Evolutionary conservation across 2,888 invertebrate species (phyloP).

Genomic region (Eristalis intricaria): DNA sequence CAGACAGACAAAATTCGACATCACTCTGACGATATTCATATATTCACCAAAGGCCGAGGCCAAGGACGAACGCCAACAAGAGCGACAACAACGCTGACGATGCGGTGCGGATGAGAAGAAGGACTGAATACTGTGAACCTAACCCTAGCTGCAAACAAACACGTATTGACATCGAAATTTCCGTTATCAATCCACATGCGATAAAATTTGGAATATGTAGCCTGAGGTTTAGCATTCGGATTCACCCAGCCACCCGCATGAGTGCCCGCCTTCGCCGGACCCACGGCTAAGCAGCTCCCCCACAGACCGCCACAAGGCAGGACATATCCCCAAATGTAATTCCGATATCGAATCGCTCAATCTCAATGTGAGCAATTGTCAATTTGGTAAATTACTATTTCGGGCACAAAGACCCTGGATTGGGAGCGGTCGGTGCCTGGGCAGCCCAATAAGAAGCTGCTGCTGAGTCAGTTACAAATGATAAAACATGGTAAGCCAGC

Average conservation of each 20-base stretch:
- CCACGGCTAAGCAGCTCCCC: background rate
- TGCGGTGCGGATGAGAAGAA: background rate
- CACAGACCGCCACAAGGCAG: background rate
- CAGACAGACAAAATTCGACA: background rate
- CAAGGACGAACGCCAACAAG: background rate
- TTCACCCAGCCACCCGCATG: background rate
- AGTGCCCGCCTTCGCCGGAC: background rate
- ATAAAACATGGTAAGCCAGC: constrained; percentile 26
- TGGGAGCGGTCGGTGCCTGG: background rate
- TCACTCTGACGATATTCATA: background rate
- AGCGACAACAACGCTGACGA: background rate
- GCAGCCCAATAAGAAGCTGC: background rate
- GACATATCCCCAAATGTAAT: constrained; percentile 4
- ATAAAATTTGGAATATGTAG: constrained; percentile 31
- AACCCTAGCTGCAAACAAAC: constrained; percentile 6
- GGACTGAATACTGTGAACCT: background rate
- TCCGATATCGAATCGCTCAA: constrained; percentile 37
- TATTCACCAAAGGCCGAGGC: background rate
- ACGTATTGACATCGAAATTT: constrained; percentile 35
- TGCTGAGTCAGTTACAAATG: constrained; percentile 54
- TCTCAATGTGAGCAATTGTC: constrained; percentile 51
- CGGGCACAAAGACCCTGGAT: constrained; percentile 22
- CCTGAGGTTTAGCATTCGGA: constrained; percentile 7
- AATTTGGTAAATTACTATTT: constrained; percentile 54
- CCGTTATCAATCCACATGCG: constrained; percentile 48